Evolutionary conservation across 2,113 vertebrate species (phyloP).

Genomic region (Vanacampus margaritifer): DNA sequence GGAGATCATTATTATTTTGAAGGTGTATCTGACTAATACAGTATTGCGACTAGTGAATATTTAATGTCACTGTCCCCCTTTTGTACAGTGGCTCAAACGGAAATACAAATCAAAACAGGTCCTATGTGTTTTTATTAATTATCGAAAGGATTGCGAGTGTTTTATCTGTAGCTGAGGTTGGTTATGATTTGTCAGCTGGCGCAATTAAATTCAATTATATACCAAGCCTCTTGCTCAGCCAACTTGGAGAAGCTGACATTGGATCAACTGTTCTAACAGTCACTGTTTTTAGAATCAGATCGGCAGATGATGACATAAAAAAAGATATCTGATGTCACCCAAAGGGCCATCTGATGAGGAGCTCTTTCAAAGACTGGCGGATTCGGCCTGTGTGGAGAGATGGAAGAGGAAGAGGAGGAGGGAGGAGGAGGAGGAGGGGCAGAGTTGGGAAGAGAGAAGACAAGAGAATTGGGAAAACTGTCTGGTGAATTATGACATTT

Average conservation of each 20-base stretch:
- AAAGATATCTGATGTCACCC: slow-evolving; percentile 4
- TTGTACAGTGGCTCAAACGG: too few relatives aligned
- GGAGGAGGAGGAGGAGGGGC: slow-evolving; percentile 68
- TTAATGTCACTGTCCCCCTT: too few relatives aligned
- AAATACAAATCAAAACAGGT: too few relatives aligned
- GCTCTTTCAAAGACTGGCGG: slow-evolving; percentile 63
- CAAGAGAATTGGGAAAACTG: slow-evolving; percentile 96
- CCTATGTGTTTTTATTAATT: too few relatives aligned
- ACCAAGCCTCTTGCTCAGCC: neutral
- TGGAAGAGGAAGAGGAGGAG: slow-evolving; percentile 64
- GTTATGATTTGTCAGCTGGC: neutral
- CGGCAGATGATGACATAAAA: neutral
- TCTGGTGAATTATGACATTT: slow-evolving; percentile 64
- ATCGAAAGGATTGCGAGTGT: too few relatives aligned
- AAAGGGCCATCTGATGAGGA: slow-evolving; percentile 83
- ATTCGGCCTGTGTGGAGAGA: slow-evolving; percentile 62
- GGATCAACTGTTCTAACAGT: neutral
- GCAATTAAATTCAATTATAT: neutral
- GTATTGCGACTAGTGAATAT: too few relatives aligned
- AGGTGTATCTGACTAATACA: too few relatives aligned
- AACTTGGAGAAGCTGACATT: neutral
- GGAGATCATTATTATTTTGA: too few relatives aligned
- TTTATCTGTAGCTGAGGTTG: too few relatives aligned
- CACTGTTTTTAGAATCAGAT: neutral
- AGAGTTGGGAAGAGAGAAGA: slow-evolving; percentile 80